Evolutionary conservation across 2,888 invertebrate genomes (phyloP).

Genomic region (Hyposoter didymator): DNA sequence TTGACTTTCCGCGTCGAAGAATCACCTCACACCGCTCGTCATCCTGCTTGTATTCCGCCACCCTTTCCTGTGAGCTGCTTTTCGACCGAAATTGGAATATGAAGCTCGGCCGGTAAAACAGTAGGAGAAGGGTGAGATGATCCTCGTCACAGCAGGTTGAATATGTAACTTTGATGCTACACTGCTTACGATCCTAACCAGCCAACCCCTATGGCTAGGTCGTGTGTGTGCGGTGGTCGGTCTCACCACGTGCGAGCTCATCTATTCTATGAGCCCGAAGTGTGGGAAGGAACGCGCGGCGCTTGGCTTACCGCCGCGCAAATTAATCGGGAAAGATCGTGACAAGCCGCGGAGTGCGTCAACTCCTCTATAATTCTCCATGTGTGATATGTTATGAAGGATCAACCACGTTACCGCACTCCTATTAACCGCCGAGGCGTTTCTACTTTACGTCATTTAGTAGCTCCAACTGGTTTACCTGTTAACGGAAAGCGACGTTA

Average conservation of each 20-base stretch:
- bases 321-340: slow-evolving; percentile 66
- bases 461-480: background rate
- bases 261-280: slow-evolving; percentile 37
- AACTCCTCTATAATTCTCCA: slow-evolving; percentile 33
- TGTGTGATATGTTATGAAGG: slow-evolving; percentile 46
- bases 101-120: slow-evolving; percentile 56
- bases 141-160: slow-evolving; percentile 25
- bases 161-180: slow-evolving; percentile 24
- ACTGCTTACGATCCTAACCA: slow-evolving; percentile 44
- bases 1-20: slow-evolving; percentile 54
- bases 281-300: slow-evolving; percentile 29
- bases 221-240: slow-evolving; percentile 51
- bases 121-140: slow-evolving; percentile 35
- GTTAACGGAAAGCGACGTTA: background rate
- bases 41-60: slow-evolving; percentile 2
- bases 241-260: slow-evolving; percentile 61
- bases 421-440: slow-evolving; percentile 38
- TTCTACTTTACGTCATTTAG: slow-evolving; percentile 28
- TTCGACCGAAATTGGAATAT: slow-evolving; percentile 39
- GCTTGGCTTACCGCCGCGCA: slow-evolving; percentile 48
- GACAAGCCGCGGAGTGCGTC: slow-evolving; percentile 53
- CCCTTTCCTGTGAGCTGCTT: slow-evolving; percentile 19
- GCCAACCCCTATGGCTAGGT: background rate
- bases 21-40: slow-evolving; percentile 17
- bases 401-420: slow-evolving; percentile 56